phyloP scores from a whole-genome alignment of 35 echinoderm and acorn worm genomes.

The Heliocidaris tuberculata region DNA sequence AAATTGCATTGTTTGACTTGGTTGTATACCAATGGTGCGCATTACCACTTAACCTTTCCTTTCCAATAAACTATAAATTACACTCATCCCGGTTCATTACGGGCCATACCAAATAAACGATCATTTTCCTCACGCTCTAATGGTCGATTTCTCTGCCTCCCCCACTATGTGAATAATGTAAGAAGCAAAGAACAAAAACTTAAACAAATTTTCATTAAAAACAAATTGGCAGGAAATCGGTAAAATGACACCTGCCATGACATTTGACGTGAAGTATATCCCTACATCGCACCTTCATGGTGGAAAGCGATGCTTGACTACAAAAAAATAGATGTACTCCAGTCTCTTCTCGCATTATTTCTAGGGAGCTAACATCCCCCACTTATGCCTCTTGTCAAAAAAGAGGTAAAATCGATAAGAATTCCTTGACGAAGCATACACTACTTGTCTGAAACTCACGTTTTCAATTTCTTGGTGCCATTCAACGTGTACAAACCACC shows the following conservation, averaged over 20 bases:
- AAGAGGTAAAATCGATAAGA: slow-evolving; percentile 23
- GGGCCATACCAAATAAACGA: background rate
- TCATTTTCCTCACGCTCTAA: background rate
- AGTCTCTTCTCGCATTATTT: background rate
- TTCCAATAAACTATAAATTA: background rate
- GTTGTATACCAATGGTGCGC: background rate
- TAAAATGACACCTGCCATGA: background rate
- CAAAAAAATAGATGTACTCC: background rate
- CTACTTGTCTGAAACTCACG: slow-evolving; percentile 16
- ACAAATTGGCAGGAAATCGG: background rate
- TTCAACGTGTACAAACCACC: slow-evolving; percentile 16
- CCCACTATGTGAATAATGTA: background rate
- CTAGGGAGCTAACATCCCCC: background rate
- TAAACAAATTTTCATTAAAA: slow-evolving; percentile 6
- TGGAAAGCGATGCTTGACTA: background rate
- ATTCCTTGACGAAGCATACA: slow-evolving; percentile 21
- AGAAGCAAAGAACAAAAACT: slow-evolving; percentile 2
- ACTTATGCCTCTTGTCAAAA: background rate
- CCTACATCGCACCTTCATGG: background rate
- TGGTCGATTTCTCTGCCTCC: background rate
- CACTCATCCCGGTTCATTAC: background rate
- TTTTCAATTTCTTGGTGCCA: slow-evolving; percentile 33
- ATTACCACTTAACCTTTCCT: background rate
- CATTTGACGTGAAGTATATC: background rate
- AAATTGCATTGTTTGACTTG: background rate